Conservation (phyloP, 2,113 vertebrate species). For the Amazona vittata region DNA sequence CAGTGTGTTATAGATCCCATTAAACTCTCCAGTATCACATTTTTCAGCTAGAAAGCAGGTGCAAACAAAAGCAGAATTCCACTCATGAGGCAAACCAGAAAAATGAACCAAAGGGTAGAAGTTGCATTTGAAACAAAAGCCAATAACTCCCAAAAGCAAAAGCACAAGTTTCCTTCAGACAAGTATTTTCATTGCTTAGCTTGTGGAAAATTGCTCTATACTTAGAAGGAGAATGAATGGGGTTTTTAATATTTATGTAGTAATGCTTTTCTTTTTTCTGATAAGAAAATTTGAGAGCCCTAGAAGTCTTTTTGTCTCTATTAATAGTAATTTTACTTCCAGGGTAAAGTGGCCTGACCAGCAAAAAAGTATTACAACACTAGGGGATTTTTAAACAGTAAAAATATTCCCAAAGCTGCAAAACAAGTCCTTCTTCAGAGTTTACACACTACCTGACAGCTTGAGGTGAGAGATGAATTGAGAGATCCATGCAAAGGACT, state of each 20-base stretch:
- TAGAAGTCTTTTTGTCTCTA: background rate
- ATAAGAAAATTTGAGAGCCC: background rate
- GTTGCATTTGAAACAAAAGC: conserved; percentile 16
- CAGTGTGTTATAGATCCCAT: background rate
- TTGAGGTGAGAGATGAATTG: background rate
- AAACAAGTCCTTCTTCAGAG: background rate
- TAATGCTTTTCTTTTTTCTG: background rate
- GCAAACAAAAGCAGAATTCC: conserved; percentile 38
- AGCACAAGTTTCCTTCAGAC: background rate
- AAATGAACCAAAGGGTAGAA: background rate
- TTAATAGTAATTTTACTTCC: background rate
- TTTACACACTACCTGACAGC: background rate
- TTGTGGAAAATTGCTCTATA: conserved; percentile 27
- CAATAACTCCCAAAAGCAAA: conserved; percentile 22
- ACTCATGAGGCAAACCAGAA: background rate
- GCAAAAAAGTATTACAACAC: background rate
- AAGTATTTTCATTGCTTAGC: conserved; percentile 13
- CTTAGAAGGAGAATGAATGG: background rate
- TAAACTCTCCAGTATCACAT: background rate
- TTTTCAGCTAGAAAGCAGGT: background rate
- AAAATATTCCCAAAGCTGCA: background rate
- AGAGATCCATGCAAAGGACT: background rate
- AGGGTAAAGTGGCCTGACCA: background rate
- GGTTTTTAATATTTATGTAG: background rate
- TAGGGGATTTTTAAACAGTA: background rate